phyloP scores from a whole-genome alignment of 2,797 vertebrate genomes.

The Phyllotis vaccarum region DNA sequence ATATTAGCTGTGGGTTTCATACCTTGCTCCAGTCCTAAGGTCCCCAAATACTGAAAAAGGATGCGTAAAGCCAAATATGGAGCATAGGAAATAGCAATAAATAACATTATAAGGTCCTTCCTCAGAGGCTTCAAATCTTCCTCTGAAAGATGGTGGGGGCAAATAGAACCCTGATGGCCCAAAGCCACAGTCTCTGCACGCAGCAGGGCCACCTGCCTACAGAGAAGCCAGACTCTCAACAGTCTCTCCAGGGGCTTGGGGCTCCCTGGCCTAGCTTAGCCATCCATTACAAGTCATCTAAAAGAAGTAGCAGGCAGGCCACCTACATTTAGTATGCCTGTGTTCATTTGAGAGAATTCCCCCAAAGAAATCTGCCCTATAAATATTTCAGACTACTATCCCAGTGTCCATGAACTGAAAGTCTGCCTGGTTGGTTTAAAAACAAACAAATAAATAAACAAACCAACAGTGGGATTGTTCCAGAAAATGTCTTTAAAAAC shows the following conservation, averaged over 20 bases:
- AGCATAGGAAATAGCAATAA: slow-evolving; percentile 22
- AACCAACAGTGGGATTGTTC: background rate
- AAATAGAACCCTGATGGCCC: background rate
- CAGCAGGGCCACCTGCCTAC: background rate
- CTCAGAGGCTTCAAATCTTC: background rate
- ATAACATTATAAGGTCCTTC: slow-evolving; percentile 13
- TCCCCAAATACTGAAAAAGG: slow-evolving; percentile 51
- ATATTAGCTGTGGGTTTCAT: slow-evolving; percentile 51
- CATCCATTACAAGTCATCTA: background rate
- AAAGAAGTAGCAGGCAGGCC: background rate
- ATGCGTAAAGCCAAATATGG: slow-evolving; percentile 62
- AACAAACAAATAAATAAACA: slow-evolving; percentile 33
- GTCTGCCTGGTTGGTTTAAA: background rate
- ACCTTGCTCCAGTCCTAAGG: background rate
- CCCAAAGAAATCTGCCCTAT: background rate
- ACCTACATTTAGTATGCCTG: no score
- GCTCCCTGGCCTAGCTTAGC: background rate
- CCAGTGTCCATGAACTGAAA: background rate
- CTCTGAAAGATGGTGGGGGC: background rate
- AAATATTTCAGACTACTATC: background rate
- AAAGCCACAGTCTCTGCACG: background rate
- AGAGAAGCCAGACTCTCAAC: background rate
- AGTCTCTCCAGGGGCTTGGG: fast-evolving
- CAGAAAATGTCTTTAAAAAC: background rate
- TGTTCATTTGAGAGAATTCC: background rate